Conservation (phyloP, 2,888 invertebrate species). For the Scaptomyza flava region DNA sequence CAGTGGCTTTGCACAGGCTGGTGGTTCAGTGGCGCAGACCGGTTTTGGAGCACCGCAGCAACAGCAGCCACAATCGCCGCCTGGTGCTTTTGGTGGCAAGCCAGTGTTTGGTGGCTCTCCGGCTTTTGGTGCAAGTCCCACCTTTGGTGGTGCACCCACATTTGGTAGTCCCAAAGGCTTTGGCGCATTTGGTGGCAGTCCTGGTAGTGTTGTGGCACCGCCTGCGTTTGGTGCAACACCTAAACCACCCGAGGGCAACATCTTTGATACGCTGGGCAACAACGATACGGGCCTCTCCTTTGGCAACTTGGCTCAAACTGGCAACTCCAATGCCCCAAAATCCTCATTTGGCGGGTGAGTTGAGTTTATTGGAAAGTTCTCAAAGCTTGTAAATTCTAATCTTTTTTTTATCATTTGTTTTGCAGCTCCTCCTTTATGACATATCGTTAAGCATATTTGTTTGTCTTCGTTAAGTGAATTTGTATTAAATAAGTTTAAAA, state of each 20-base stretch:
- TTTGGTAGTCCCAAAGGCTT: constrained; percentile 82
- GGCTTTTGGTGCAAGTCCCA: constrained; percentile 82
- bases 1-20: constrained; percentile 73
- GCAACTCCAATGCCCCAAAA: constrained; percentile 77
- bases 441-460: constrained; percentile 50
- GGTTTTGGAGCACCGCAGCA: constrained; percentile 81
- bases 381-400: not conserved
- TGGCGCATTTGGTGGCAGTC: constrained; percentile 71
- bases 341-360: constrained; percentile 83
- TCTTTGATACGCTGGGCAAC: constrained; percentile 83
- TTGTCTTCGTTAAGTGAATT: constrained; percentile 25
- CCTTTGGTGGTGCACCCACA: constrained; percentile 82
- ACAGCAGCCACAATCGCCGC: constrained; percentile 55
- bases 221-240: constrained; percentile 64
- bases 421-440: constrained; percentile 67
- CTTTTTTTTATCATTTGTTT: not conserved
- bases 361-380: rapidly evolving
- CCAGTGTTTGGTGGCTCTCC: constrained; percentile 83
- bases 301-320: constrained; percentile 83
- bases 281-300: constrained; percentile 82
- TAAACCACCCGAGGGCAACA: constrained; percentile 75
- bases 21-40: constrained; percentile 76
- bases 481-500: constrained; percentile 22
- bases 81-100: constrained; percentile 81
- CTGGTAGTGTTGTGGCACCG: constrained; percentile 48